Percentiles rank a stretch among this genome's conserved stretches.
Evolutionary conservation across 2,888 invertebrate genomes (phyloP).

Genomic region (Furcula furcula): DNA sequence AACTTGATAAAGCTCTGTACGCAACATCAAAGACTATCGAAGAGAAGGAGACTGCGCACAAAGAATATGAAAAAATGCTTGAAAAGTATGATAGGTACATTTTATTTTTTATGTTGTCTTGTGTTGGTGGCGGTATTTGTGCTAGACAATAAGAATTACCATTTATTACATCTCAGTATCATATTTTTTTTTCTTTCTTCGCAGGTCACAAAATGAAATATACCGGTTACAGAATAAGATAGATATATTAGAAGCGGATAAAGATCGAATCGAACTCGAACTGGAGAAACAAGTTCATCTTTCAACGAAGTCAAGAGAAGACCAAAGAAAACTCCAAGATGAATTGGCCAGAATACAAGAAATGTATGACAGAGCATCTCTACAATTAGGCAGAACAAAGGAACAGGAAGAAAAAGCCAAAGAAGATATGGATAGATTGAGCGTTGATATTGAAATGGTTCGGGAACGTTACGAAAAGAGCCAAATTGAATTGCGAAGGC

Average conservation of each 20-base stretch:
- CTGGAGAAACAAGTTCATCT: conserved; percentile 91
- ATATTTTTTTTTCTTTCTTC: conserved; percentile 33
- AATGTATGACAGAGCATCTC: conserved; percentile 92
- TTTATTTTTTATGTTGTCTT: conserved; percentile 61
- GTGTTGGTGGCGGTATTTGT: conserved; percentile 57
- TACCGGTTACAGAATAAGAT: conserved; percentile 94
- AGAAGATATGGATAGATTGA: conserved; percentile 88
- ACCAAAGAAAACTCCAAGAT: conserved; percentile 92
- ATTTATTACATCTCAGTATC: conserved; percentile 6
- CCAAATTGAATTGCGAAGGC: conserved; percentile 90
- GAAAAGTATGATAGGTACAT: conserved; percentile 94
- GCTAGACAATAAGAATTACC: conserved; percentile 19
- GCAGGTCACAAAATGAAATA: conserved; percentile 93
- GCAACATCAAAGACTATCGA: conserved; percentile 92
- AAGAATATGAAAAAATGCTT: conserved; percentile 95
- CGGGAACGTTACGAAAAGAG: conserved; percentile 94
- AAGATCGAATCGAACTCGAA: conserved; percentile 92
- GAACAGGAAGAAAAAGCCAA: conserved; percentile 96
- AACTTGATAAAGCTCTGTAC: conserved; percentile 93
- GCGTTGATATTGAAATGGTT: conserved; percentile 92
- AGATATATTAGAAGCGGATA: conserved; percentile 93
- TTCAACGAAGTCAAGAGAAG: conserved; percentile 91
- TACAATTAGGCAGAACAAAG: conserved; percentile 92
- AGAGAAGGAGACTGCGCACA: conserved; percentile 93
- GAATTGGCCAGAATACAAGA: conserved; percentile 93